phyloP scores from a whole-genome alignment of 2,797 vertebrate genomes.

The Tapera naevia region DNA sequence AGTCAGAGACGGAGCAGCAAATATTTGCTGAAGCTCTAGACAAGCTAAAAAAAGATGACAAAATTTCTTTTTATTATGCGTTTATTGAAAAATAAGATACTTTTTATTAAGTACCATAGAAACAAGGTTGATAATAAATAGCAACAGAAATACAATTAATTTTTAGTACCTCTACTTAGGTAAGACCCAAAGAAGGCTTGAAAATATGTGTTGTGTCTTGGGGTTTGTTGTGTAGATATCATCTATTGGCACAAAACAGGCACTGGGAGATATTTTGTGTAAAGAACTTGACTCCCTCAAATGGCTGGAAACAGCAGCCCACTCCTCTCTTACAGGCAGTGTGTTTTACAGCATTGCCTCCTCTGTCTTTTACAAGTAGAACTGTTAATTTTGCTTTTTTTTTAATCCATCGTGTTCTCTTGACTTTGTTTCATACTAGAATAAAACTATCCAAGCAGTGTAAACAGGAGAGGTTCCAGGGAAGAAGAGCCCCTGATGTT shows the following conservation, averaged over 20 bases:
- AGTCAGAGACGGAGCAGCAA: neutral
- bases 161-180: neutral
- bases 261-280: neutral
- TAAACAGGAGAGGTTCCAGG: neutral
- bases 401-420: neutral
- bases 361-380: neutral
- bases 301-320: neutral
- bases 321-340: neutral
- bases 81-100: neutral
- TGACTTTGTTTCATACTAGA: neutral
- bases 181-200: neutral
- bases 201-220: neutral
- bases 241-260: neutral
- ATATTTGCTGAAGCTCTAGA: neutral
- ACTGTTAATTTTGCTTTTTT: neutral
- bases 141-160: neutral
- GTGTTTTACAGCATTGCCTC: accelerated
- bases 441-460: neutral
- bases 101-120: neutral
- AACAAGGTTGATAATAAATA: neutral
- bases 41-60: neutral
- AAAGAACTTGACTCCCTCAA: neutral
- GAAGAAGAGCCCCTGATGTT: neutral
- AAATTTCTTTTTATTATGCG: neutral
- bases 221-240: neutral